phyloP scores from a whole-genome alignment of 2,113 vertebrate species.

The Heterochromis multidens region DNA sequence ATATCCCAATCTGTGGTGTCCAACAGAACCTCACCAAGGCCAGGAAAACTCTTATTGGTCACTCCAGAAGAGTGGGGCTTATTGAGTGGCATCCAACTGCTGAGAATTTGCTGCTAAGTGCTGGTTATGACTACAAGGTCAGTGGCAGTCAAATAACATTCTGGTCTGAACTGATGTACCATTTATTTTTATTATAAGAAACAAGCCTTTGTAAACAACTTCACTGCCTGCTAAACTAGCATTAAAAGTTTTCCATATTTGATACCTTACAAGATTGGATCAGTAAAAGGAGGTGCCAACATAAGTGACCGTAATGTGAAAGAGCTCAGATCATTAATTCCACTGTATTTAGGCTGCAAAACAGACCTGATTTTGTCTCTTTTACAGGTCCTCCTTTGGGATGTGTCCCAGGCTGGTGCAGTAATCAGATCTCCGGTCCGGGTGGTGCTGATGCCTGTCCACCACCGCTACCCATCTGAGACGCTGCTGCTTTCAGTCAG shows the following conservation, averaged over 20 bases:
- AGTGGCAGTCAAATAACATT: neutral
- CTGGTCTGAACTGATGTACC: accelerated
- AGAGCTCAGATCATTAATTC: neutral
- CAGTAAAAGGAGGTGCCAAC: neutral
- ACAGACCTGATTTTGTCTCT: neutral
- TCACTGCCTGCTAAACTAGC: too few relatives aligned
- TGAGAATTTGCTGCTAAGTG: slow-evolving; percentile 86
- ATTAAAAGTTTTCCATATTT: neutral
- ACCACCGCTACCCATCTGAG: slow-evolving; percentile 72
- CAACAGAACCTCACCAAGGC: slow-evolving; percentile 77
- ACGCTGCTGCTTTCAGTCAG: slow-evolving; percentile 86
- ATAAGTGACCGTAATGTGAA: neutral
- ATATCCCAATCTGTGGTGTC: slow-evolving; percentile 83
- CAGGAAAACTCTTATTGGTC: slow-evolving; percentile 84
- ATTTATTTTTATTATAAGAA: neutral
- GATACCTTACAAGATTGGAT: neutral
- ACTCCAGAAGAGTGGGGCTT: slow-evolving; percentile 86
- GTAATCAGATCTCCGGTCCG: slow-evolving; percentile 77
- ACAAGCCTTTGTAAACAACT: neutral
- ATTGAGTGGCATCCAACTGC: slow-evolving; percentile 97
- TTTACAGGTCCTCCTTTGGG: slow-evolving; percentile 66
- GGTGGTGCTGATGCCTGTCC: slow-evolving; percentile 73
- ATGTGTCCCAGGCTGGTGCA: slow-evolving; percentile 47
- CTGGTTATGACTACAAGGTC: slow-evolving; percentile 93
- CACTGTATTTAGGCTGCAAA: neutral